Base-by-base conservation (phyloP, 2,113 vertebrate genomes). In the Macrotis lagotis region DNA sequence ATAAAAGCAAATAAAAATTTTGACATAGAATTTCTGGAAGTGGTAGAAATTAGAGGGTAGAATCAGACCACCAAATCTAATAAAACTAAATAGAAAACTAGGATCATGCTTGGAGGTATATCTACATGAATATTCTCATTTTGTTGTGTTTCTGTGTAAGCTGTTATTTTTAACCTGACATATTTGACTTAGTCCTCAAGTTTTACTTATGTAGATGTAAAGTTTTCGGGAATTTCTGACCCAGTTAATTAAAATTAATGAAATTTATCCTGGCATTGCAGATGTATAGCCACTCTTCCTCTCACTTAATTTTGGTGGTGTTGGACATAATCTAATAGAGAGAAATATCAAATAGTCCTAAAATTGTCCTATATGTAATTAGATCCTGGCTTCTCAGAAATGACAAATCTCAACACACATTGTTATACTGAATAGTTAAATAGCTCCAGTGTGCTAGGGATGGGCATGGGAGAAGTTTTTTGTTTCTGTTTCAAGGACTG, bases 401-500 rank as follows among this genome's bases (percentile, higher is more conserved):
- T 96, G 91, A 96, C 50, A 97, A 96, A 95, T 97, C 66, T n/a
- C 95, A 97, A 95, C 91, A 52, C 59, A 89, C 96, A 97, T 97
- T 28, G 93, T 50, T 19, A 0, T 47, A 52, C 26, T 66, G 92
- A 51, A 97, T 91, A 96, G 96, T 91, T 91, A 97, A 97, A 94
- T 92, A 8, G 2, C 90, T 96, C 31, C 92, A 91, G 51, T 91
- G 44, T 92, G 47, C 51, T 25, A 51, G 31, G 89, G 83, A 94
- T 94, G 92, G 90, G 37, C 92, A n/a, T 48, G 90, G 51, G 53
- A 96, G 16, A 90, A 3, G 51, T 93, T 51, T n/a, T 90, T 47
- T 95, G 93, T 95, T 96, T 22, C 90, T 11, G 51, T 52, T 52
- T 52, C 25, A 52, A 52, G 51, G 24, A 24, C 51, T 25, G 2